Conservation (phyloP, 2,797 vertebrate genomes). For the Poecilia wingei region DNA sequence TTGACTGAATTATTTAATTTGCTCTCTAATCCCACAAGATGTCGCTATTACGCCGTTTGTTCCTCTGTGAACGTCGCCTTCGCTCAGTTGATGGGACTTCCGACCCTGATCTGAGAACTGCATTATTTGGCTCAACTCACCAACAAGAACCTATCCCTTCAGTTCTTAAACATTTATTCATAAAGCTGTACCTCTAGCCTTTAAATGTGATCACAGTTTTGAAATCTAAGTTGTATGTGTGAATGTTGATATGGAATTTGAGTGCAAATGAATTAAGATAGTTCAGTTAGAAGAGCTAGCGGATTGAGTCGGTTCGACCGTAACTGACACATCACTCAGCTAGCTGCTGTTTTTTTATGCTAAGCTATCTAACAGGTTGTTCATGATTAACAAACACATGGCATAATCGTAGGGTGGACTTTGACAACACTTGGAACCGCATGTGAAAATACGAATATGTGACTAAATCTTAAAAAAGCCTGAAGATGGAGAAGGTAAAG, state of each 20-base stretch:
- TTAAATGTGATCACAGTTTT: neutral
- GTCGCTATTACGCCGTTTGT: constrained; percentile 30
- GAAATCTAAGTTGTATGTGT: neutral
- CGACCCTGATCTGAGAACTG: neutral
- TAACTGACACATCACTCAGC: neutral
- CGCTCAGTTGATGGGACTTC: neutral
- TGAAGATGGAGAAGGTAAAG: constrained; percentile 68
- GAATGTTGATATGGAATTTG: neutral
- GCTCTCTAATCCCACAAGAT: neutral
- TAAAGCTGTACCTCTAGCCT: neutral
- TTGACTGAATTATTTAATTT: neutral
- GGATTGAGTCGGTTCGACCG: neutral
- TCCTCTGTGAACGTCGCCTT: constrained; percentile 35
- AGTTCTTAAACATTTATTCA: neutral
- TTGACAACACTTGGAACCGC: constrained; percentile 6
- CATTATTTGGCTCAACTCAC: neutral
- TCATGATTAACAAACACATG: constrained; percentile 1
- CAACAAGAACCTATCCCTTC: neutral
- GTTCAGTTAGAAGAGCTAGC: neutral
- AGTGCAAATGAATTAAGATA: neutral
- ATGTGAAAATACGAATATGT: constrained; percentile 23
- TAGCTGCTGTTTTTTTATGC: constrained; percentile 3
- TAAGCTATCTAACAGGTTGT: constrained; percentile 50
- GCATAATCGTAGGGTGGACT: neutral
- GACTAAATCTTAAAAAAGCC: constrained; percentile 21